Conservation (phyloP, 2,113 vertebrate species). For the Collichthys lucidus region DNA sequence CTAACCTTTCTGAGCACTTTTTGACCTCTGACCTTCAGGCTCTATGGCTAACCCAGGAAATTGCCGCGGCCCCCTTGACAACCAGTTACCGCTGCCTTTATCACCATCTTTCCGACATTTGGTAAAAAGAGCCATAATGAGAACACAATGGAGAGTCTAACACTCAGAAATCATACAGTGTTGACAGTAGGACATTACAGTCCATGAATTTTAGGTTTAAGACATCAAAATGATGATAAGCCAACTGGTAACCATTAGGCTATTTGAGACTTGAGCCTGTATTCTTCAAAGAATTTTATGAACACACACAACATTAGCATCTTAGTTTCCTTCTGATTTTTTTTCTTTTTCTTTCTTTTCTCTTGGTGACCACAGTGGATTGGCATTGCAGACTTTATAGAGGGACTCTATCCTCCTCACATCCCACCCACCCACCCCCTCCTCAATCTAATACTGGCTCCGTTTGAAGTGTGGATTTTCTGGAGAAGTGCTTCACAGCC, state of each 20-base stretch:
- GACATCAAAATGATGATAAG: constrained; percentile 51
- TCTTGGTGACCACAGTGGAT: constrained; percentile 67
- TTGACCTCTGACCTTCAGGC: constrained; percentile 67
- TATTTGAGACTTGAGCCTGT: constrained; percentile 38
- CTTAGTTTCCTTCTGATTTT: constrained; percentile 46
- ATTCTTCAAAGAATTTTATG: constrained; percentile 65
- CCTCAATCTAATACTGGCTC: constrained; percentile 59
- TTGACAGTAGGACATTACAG: constrained; percentile 46
- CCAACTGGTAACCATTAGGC: constrained; percentile 72
- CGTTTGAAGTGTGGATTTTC: constrained; percentile 83
- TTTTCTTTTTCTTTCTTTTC: constrained; percentile 34
- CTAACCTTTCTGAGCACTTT: constrained; percentile 58
- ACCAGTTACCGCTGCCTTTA: background rate
- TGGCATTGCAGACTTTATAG: constrained; percentile 66
- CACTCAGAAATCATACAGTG: constrained; percentile 26
- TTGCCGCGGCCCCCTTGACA: constrained; percentile 50
- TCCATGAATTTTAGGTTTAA: constrained; percentile 39
- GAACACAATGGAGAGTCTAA: constrained; percentile 35
- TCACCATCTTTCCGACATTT: constrained; percentile 35
- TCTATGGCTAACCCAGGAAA: constrained; percentile 71
- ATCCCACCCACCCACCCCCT: constrained; percentile 42
- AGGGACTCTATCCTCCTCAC: constrained; percentile 56
- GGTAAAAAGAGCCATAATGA: constrained; percentile 41
- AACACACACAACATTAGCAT: constrained; percentile 62
- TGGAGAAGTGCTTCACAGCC: constrained; percentile 70